Evolutionary conservation across 2,113 vertebrate species (phyloP).

Genomic region (Baryphthengus martii): DNA sequence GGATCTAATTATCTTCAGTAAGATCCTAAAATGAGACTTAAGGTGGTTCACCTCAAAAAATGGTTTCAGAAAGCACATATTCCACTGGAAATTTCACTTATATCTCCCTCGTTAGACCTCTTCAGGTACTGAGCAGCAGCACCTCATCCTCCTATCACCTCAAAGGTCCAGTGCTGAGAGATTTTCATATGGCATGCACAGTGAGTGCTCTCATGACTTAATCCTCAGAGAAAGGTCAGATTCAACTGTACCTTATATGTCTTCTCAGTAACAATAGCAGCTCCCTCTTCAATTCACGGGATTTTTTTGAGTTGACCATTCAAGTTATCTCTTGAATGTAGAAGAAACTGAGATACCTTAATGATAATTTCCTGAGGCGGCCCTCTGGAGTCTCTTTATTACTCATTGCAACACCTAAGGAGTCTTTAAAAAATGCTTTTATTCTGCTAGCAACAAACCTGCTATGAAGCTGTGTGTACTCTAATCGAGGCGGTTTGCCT

Average conservation of each 20-base stretch:
- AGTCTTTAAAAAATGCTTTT: background rate
- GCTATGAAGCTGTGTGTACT: background rate
- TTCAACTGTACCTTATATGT: background rate
- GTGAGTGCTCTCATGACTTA: rapidly evolving
- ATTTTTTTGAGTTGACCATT: background rate
- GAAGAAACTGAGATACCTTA: background rate
- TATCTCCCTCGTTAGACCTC: background rate
- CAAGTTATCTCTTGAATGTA: background rate
- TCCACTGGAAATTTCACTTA: background rate
- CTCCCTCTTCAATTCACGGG: background rate
- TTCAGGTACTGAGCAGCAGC: background rate
- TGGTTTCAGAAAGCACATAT: background rate
- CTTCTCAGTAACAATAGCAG: no score
- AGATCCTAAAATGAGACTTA: background rate
- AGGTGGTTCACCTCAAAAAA: background rate
- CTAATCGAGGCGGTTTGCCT: background rate
- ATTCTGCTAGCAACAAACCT: background rate
- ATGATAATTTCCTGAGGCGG: background rate
- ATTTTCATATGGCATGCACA: rapidly evolving
- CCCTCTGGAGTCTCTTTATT: rapidly evolving
- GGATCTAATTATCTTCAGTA: background rate
- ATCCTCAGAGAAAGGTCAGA: background rate
- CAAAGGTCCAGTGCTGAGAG: background rate
- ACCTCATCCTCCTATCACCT: background rate
- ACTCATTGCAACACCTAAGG: rapidly evolving